Percentiles rank a stretch among this genome's conserved stretches.
Evolutionary conservation across 2,888 invertebrate species (phyloP).

Genomic region (Cosmopolites sordidus): DNA sequence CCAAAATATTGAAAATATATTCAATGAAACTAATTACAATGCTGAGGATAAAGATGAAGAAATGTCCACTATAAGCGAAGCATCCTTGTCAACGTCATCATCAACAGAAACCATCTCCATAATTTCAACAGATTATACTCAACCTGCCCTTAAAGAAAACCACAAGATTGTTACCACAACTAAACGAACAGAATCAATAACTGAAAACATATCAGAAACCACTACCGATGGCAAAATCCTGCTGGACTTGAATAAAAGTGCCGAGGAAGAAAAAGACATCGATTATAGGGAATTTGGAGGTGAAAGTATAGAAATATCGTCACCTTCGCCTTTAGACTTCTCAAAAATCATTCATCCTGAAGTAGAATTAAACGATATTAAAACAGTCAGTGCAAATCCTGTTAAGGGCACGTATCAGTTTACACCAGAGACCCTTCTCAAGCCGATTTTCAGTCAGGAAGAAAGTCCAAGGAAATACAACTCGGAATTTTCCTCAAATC

Average conservation of each 20-base stretch:
- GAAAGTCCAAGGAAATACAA: not conserved
- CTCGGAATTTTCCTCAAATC: not conserved
- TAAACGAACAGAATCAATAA: too few species aligned
- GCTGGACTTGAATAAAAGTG: too few species aligned
- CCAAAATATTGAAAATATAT: not conserved
- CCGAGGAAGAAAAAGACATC: conserved; percentile 37
- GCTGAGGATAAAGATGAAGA: not conserved
- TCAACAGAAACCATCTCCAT: too few species aligned
- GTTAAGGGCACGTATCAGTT: too few species aligned
- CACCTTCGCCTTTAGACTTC: not conserved
- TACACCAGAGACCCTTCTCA: not conserved
- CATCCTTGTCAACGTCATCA: too few species aligned
- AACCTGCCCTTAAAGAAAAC: too few species aligned
- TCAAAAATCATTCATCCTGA: not conserved
- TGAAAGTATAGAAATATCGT: conserved; percentile 3
- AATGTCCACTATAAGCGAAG: not conserved
- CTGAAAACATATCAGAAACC: too few species aligned
- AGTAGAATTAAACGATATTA: not conserved
- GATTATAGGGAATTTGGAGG: conserved; percentile 37
- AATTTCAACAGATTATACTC: too few species aligned
- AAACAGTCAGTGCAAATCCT: too few species aligned
- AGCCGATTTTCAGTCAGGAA: not conserved
- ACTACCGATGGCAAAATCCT: too few species aligned
- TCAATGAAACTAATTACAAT: not conserved
- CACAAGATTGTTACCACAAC: too few species aligned